Percentiles rank a stretch among this genome's conserved stretches.
Evolutionary conservation across 2,113 vertebrate species (phyloP).

Genomic region (Ranitomeya variabilis): DNA sequence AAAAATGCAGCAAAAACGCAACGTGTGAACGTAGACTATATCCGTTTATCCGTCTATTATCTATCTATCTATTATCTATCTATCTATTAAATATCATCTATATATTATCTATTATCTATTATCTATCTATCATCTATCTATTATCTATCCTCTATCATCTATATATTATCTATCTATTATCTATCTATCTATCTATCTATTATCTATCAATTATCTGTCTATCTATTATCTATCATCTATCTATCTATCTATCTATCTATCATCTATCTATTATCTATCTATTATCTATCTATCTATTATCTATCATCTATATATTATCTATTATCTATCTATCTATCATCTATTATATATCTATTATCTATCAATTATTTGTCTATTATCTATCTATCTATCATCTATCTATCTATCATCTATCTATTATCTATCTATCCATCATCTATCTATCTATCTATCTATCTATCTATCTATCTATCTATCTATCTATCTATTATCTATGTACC

Average conservation of each 20-base stretch:
- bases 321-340: too few species aligned
- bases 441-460: neutral
- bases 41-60: too few species aligned
- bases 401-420: too few species aligned
- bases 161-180: neutral
- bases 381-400: too few species aligned
- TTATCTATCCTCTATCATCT: neutral
- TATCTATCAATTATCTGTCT: neutral
- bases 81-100: too few species aligned
- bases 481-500: neutral
- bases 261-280: neutral
- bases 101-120: neutral
- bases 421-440: neutral
- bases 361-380: too few species aligned
- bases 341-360: too few species aligned
- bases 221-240: neutral
- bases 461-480: neutral
- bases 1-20: too few species aligned
- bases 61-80: too few species aligned
- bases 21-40: too few species aligned
- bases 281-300: too few species aligned
- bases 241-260: neutral
- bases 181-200: neutral
- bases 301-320: too few species aligned
- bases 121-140: neutral